These are phyloP conservation scores for Merluccius polli DNA, from an alignment of 2,797 vertebrate species.

Conservation along the genomic window DNA sequence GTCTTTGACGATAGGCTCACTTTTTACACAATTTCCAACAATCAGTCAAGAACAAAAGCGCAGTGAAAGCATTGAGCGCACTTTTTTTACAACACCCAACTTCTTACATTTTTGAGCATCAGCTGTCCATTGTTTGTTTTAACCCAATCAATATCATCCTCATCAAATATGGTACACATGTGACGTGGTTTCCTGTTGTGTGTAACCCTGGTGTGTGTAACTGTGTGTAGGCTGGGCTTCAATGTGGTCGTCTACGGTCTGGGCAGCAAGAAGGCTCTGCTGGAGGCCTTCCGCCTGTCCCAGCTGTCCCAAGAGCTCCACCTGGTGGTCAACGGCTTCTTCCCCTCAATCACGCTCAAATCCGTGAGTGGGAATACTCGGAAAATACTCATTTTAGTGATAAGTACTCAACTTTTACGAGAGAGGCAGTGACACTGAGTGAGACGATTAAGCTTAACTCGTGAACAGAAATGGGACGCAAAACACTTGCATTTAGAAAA, in stretches of 20 bases:
- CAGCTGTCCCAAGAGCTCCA: constrained; percentile 81
- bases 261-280: constrained; percentile 88
- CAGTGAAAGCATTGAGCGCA: too few relatives aligned
- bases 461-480: not conserved
- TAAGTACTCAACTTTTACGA: not conserved
- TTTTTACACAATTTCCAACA: too few relatives aligned
- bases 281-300: constrained; percentile 86
- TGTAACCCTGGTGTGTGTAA: not conserved
- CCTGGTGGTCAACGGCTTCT: constrained; percentile 94
- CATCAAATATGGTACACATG: not conserved
- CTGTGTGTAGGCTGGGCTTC: constrained; percentile 80
- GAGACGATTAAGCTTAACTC: not conserved
- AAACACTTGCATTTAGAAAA: not conserved
- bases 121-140: too few relatives aligned
- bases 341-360: constrained; percentile 93
- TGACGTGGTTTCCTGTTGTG: not conserved
- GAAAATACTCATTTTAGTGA: not conserved
- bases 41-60: too few relatives aligned
- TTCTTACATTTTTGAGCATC: too few relatives aligned
- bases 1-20: too few relatives aligned
- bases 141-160: not conserved
- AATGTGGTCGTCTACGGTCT: constrained; percentile 91
- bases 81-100: too few relatives aligned
- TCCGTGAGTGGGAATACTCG: constrained; percentile 69
- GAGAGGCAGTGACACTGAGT: not conserved